phyloP scores from a whole-genome alignment of 2,797 vertebrate genomes.

The Coregonus suidteri region DNA sequence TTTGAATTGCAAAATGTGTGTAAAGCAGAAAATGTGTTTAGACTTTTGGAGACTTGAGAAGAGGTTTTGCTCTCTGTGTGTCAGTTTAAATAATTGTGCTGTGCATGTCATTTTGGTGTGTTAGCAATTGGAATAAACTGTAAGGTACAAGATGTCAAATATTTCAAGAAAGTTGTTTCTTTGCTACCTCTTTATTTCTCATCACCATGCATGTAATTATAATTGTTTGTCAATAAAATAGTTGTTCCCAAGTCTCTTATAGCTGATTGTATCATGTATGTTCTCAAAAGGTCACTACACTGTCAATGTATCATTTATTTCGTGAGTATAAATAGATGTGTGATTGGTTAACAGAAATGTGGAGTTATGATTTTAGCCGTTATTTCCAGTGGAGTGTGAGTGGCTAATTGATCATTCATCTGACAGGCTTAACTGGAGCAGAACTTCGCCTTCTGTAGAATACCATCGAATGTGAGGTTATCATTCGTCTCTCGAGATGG shows the following conservation, averaged over 20 bases:
- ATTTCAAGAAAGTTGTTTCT: conserved; percentile 34
- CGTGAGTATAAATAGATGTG: not conserved
- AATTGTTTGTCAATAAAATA: conserved; percentile 65
- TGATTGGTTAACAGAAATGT: not conserved
- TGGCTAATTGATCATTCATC: conserved; percentile 41
- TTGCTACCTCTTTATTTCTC: conserved; percentile 1
- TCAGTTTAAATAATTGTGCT: too few species aligned
- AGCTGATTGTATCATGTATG: not conserved
- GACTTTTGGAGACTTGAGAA: too few species aligned
- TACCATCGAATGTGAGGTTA: not conserved
- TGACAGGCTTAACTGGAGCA: conserved; percentile 62
- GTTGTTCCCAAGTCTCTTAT: conserved; percentile 23
- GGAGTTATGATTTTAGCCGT: not conserved
- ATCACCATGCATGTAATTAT: conserved; percentile 46
- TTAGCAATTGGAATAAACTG: too few species aligned
- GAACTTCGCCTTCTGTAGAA: conserved; percentile 32
- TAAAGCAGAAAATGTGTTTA: too few species aligned
- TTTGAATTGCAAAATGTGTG: too few species aligned
- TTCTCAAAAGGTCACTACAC: not conserved
- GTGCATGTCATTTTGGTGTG: too few species aligned
- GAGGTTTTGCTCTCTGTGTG: too few species aligned
- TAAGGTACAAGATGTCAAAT: conserved; percentile 32
- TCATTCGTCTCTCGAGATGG: not conserved
- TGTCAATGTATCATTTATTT: not conserved
- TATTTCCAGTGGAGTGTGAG: not conserved